Conservation (phyloP, 2,888 invertebrate genomes). For the Clanis bilineata region DNA sequence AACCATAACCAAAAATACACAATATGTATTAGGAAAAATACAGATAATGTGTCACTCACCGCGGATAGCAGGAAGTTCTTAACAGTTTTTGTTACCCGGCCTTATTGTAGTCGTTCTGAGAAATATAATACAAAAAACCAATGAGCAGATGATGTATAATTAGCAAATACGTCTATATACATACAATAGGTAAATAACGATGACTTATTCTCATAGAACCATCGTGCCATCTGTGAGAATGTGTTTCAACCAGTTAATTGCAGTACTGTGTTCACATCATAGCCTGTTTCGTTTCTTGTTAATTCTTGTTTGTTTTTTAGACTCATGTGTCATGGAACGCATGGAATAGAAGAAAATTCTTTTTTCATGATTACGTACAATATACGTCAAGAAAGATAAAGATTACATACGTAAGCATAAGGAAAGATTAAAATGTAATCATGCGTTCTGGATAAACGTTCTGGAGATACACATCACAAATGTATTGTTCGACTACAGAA, state of each 20-base stretch:
- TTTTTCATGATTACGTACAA: too few species aligned
- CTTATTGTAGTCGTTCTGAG: neutral
- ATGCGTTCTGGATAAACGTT: too few species aligned
- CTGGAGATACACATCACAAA: too few species aligned
- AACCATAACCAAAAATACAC: neutral
- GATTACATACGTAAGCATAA: too few species aligned
- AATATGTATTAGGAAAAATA: neutral
- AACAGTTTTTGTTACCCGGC: neutral
- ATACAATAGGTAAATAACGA: neutral
- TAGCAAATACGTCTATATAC: neutral
- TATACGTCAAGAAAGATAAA: too few species aligned
- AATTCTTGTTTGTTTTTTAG: neutral
- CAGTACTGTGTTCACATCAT: neutral
- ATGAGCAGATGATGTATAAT: neutral
- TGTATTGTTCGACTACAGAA: too few species aligned
- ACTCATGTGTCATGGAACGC: neutral
- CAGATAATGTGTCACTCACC: neutral
- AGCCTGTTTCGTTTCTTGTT: neutral
- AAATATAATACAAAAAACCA: neutral
- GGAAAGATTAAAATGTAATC: too few species aligned
- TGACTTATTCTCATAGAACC: neutral
- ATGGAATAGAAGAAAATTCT: neutral
- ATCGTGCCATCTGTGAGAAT: constrained; percentile 2
- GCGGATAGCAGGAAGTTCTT: neutral
- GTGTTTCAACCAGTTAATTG: neutral